Evolutionary conservation across 2,113 vertebrate genomes (phyloP), one percentile per base, ranked within the genome.

Genomic region (Mobula hypostoma): DNA sequence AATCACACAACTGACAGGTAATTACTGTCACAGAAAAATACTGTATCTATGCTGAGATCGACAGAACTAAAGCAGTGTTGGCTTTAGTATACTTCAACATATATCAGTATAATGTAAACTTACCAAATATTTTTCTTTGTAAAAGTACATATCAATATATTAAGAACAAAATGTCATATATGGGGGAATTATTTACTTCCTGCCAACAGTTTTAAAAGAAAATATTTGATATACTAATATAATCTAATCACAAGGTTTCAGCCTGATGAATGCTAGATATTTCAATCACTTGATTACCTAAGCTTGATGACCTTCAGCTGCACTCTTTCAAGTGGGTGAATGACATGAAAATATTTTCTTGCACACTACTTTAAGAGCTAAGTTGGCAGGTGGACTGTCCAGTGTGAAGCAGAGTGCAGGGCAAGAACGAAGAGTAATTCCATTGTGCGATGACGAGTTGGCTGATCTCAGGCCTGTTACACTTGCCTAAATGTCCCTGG

Each of bases 191-290:
- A 19, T 93, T 93, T 72, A 76, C 91, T 76, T 93, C 63, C 40
- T 93, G 91, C 91, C 24, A 74, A 19, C 68, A n/a, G 66, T 40
- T 90, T 90, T 66, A n/a, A 90, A 90, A 90, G 61, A 90, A 90
- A 32, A 90, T 93, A 19, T 74, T 21, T 93, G 91, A 93, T 74
- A 72, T 12, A 92, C 63, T 72, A 70, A 92, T 19, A 76, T 72
- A 93, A 93, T 93, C 90, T 90, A 90, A 90, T 90, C 61, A 32
- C 32, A 19, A 5, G 21, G 29, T 90, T 19, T 17, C n/a, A 68
- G 61, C n/a, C 12, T 88, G 83, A 24, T 85, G 82, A 85, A 85
- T 85, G 48, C 21, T 11, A 90, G 29, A 1, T 32, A 90, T 90
- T 90, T 90, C 61, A 90, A 8, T 90, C 61, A 32, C n/a, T 90